These are phyloP conservation scores for Philypnodon macrostomus DNA, from an alignment of 2,797 vertebrate species.

Conservation along the genomic window DNA sequence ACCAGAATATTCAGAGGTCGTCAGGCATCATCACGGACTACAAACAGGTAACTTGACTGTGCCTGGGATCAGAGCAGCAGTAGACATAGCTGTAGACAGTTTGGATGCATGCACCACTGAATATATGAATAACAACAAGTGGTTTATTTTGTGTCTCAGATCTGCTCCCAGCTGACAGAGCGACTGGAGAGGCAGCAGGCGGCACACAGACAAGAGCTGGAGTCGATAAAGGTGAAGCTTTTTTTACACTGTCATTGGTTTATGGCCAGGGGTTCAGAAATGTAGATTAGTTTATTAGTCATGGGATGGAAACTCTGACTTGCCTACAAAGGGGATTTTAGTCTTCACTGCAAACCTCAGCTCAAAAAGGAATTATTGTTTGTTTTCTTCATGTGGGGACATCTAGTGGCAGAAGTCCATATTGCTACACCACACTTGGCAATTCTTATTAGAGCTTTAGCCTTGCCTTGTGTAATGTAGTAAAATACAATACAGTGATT, in stretches of 20 bases:
- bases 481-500: no score
- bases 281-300: no score
- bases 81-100: background rate
- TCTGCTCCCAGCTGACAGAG: constrained; percentile 88
- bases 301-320: no score
- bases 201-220: constrained; percentile 82
- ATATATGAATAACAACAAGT: constrained; percentile 1
- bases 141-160: constrained; percentile 65
- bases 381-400: background rate
- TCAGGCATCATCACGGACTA: constrained; percentile 89
- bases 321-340: no score
- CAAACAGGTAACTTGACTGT: constrained; percentile 85
- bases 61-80: background rate
- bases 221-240: constrained; percentile 85
- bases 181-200: constrained; percentile 86
- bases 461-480: no score
- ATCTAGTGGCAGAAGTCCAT: background rate
- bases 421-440: background rate
- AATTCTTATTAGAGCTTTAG: no score
- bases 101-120: background rate
- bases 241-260: no score
- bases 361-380: no score
- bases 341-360: no score
- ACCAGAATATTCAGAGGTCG: constrained; percentile 85
- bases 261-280: no score